Conservation (phyloP, 1,140 invertebrate species). For the Magallana ariakensis region DNA sequence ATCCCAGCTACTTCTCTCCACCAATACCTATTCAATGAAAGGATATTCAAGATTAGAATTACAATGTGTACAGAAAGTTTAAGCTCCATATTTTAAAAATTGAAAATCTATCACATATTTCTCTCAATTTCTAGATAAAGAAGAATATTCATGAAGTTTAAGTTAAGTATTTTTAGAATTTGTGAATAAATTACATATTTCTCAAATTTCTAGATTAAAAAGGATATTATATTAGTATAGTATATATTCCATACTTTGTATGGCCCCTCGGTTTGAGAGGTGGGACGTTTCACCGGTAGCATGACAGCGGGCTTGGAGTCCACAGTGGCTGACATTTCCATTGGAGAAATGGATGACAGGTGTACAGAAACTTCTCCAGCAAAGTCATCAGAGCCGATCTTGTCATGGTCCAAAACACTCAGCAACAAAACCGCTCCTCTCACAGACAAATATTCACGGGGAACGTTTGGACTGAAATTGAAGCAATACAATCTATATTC, state of each 20-base stretch:
- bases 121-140: too few species aligned
- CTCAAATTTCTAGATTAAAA: too few species aligned
- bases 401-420: slow-evolving; percentile 96
- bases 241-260: slow-evolving; percentile 61
- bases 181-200: too few species aligned
- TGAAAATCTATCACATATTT: too few species aligned
- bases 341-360: slow-evolving; percentile 78
- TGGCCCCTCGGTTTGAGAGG: slow-evolving; percentile 49
- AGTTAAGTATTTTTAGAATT: too few species aligned
- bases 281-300: slow-evolving; percentile 70
- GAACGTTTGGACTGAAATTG: slow-evolving; percentile 85
- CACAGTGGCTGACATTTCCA: slow-evolving; percentile 61
- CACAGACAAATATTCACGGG: slow-evolving; percentile 87
- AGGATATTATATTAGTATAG: background rate
- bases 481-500: background rate
- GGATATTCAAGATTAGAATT: too few species aligned
- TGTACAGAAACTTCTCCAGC: slow-evolving; percentile 95
- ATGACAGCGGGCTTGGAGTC: slow-evolving; percentile 69
- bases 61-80: too few species aligned
- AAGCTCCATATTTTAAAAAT: too few species aligned
- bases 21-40: slow-evolving; percentile 62
- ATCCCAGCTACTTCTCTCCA: slow-evolving; percentile 66
- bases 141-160: too few species aligned
- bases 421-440: slow-evolving; percentile 91
- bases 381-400: slow-evolving; percentile 94